Evolutionary conservation across 2,113 vertebrate genomes (phyloP), one percentile per base, ranked within the genome.

Genomic region (Proterorhinus semilunaris): DNA sequence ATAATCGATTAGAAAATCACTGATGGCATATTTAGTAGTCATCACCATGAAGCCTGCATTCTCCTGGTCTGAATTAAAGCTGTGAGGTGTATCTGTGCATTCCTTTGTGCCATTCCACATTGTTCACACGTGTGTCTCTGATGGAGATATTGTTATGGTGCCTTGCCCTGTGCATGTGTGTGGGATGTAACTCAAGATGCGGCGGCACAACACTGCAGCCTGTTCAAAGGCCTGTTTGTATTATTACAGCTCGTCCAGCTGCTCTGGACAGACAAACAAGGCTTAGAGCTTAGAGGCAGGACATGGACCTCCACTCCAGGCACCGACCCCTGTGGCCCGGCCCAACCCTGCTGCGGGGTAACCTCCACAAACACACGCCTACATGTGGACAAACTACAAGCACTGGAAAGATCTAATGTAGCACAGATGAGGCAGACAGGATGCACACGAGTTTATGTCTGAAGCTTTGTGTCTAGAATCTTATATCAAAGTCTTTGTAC

Each of bases 221-320:
- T 90, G 89, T 93, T 92, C 90, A 91, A 92, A 93, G 90, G 88
- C 77, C 82, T 90, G 82, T 92, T 92, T 92, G 88, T 93, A 90
- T 93, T 93, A 90, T 92, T 91, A 86, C 91, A 93, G 92, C 91
- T 93, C 92, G 90, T 76, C 87, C 92, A 91, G 91, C 92, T 93
- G 92, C 88, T 89, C 83, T 16, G 86, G 83, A 91, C 88, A 87
- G 91, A 92, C 90, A 92, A 93, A 92, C 92, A 93, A 86, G 86
- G 78, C 89, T 91, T 77, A 86, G 84, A 84, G 86, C 84, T 82
- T 85, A 6, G 77, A 87, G 86, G 80, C 83, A 88, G 87, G 88
- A 90, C 82, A 87, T 81, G 85, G 84, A 88, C 88, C 86, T 83
- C 86, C 81, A 86, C 82, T 83, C 80, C 69, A 83, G 66, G 54